Percentiles rank a stretch among this genome's conserved stretches.
Conservation (phyloP, 1,140 invertebrate genomes). For the Tribolium castaneum region DNA sequence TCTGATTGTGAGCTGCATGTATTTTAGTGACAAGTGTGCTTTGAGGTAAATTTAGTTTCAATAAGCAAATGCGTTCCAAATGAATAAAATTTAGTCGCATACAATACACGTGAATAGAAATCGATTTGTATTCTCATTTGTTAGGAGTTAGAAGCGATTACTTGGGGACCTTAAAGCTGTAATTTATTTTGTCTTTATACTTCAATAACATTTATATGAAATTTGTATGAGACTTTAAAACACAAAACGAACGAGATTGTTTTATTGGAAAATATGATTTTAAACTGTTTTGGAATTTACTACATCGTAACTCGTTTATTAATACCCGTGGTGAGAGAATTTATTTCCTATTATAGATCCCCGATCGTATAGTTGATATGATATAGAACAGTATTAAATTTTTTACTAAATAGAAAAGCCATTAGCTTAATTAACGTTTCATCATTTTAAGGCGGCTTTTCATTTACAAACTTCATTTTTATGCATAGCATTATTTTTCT, state of each 20-base stretch:
- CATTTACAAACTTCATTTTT: neutral
- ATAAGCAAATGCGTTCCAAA: neutral
- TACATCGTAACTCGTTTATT: slow-evolving; percentile 18
- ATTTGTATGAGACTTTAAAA: neutral
- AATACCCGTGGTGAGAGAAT: neutral
- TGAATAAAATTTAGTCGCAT: neutral
- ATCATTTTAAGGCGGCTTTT: slow-evolving; percentile 11
- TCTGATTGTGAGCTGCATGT: no score
- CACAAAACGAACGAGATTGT: neutral
- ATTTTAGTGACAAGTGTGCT: neutral
- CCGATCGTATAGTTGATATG: slow-evolving; percentile 1
- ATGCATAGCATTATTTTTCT: slow-evolving; percentile 7
- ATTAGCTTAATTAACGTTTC: slow-evolving; percentile 22
- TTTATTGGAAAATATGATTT: slow-evolving; percentile 9
- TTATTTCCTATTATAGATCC: slow-evolving; percentile 7
- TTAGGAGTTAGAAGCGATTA: neutral
- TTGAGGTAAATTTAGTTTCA: neutral
- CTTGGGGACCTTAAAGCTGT: neutral
- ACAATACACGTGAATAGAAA: neutral
- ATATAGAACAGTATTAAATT: slow-evolving; percentile 19
- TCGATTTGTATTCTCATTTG: neutral
- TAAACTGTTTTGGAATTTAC: slow-evolving; percentile 10
- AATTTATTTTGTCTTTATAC: neutral
- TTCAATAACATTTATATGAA: neutral
- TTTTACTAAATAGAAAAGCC: slow-evolving; percentile 11